Conservation (phyloP, 2,888 invertebrate species). For the Carterocephalus palaemon region DNA sequence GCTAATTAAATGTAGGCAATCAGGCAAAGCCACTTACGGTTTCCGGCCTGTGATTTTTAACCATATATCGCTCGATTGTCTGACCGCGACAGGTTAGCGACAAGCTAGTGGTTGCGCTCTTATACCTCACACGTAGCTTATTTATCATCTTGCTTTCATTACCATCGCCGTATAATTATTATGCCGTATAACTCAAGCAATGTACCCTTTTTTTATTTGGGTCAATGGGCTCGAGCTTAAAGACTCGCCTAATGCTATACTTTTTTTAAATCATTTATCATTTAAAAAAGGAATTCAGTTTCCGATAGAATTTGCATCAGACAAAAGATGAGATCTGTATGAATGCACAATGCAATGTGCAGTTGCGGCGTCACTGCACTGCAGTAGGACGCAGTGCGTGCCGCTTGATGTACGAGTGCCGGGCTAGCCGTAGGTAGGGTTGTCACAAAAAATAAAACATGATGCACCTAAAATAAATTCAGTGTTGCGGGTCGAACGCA, state of each 20-base stretch:
- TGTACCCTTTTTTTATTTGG: too few relatives aligned
- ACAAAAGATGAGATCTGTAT: conserved; percentile 4
- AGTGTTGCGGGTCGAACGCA: too few relatives aligned
- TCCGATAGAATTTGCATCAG: background rate
- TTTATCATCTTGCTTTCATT: too few relatives aligned
- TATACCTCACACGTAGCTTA: too few relatives aligned
- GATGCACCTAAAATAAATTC: too few relatives aligned
- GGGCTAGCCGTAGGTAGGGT: background rate
- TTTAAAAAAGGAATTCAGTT: background rate
- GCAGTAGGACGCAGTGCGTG: conserved; percentile 14
- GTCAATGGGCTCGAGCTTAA: too few relatives aligned
- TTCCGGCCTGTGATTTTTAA: conserved; percentile 9
- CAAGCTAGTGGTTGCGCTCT: background rate
- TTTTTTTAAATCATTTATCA: too few relatives aligned
- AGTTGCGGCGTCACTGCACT: conserved; percentile 11
- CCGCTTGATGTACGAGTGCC: background rate
- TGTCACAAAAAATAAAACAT: background rate
- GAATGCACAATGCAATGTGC: conserved; percentile 10
- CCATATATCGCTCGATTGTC: background rate
- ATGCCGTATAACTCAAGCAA: too few relatives aligned
- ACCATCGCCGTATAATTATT: too few relatives aligned
- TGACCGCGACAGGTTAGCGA: background rate
- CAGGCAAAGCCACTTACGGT: background rate
- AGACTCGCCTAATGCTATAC: too few relatives aligned
- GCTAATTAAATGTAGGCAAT: conserved; percentile 18